Conservation (phyloP, 1,140 invertebrate species). For the Myzus persicae region DNA sequence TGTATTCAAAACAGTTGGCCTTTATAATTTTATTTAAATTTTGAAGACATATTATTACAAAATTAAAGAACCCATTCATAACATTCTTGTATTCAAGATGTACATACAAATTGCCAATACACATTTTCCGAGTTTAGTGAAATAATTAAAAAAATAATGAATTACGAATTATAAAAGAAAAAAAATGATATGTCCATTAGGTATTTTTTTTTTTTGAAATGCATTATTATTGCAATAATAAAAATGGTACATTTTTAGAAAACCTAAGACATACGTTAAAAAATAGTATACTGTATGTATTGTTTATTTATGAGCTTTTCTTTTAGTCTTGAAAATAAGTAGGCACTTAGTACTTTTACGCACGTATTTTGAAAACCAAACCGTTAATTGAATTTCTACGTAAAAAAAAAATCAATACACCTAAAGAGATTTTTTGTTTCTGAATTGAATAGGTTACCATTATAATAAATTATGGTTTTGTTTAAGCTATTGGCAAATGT, state of each 20-base stretch:
- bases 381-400: not conserved
- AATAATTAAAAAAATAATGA: not conserved
- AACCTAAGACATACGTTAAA: not conserved
- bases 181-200: not conserved
- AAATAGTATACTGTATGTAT: not conserved
- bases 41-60: too few relatives aligned
- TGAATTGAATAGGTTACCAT: not conserved
- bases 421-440: not conserved
- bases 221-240: not conserved
- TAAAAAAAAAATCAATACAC: not conserved
- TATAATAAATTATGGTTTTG: not conserved
- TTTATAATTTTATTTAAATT: not conserved
- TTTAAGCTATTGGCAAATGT: not conserved
- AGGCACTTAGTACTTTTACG: not conserved
- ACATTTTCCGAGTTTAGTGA: not conserved
- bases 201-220: not conserved
- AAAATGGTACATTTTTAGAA: not conserved
- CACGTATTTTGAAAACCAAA: not conserved
- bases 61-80: too few relatives aligned
- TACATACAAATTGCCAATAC: too few relatives aligned
- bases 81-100: too few relatives aligned
- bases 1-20: not conserved
- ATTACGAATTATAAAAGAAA: not conserved
- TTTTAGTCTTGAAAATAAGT: not conserved
- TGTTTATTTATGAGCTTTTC: not conserved